Evolutionary conservation across 2,113 vertebrate species (phyloP), one percentile per base, ranked within the genome.

Genomic region (Rhizomys pruinosus): DNA sequence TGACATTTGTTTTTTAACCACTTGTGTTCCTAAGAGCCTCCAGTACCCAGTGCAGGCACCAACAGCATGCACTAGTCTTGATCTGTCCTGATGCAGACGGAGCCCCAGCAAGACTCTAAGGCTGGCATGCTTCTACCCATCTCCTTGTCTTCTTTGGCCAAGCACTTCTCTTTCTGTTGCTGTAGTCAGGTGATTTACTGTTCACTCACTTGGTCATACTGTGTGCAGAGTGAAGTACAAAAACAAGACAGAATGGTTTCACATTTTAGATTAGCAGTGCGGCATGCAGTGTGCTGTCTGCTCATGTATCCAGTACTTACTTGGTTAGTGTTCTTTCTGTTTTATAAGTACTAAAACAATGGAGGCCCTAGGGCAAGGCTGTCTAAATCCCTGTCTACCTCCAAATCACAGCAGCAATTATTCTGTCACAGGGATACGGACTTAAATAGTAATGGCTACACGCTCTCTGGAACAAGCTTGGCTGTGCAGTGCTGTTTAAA

Each of bases 341-440:
- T 84, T 78, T 68, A 59, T 10, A 61, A 76, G 8, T 61, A 82
- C 44, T 78, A 68, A 85, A 87, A 29, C 52, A 82, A 10, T 55
- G 76, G 74, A 20, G 86, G 68, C 8, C 61, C 57, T 37, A 71
- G 27, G 79, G 29, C 52, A 74, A n/a, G 15, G 42, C 9, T n/a
- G n/a, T 57, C 87, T 34, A 16, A 86, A 9, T 7, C 17, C 80
- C 71, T 22, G 27, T 92, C 23, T 71, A 7, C 72, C 76, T 92
- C n/a, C 85, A 85, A 73, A 92, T 78, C 78, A 82, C 5, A 72
- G 27, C 25, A 64, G n/a, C 63, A 87, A 85, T 95, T 87, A 84
- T 34, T 90, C 69, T 77, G 19, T 84, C 84, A n/a, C 32, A 63
- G 47, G 16, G 72, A 22, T 52, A 34, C 44, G 59, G 68, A 32